A percentile compares a stretch with the other conserved stretches of the same genome.
These are phyloP conservation scores for Pterophyllum scalare DNA, from an alignment of 2,113 vertebrate species.

Conservation along the genomic window DNA sequence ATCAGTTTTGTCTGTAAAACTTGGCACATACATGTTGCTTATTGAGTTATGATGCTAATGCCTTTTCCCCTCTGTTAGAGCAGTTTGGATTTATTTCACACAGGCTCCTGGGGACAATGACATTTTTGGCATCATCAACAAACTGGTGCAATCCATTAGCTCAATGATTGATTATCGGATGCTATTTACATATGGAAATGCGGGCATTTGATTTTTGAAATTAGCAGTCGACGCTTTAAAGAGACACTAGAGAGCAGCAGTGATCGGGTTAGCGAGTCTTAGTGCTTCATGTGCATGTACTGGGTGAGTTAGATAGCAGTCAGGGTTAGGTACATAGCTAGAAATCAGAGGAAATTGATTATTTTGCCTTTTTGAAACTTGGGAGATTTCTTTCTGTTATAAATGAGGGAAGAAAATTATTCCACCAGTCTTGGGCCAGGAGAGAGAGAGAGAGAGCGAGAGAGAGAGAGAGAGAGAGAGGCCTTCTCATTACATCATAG, in stretches of 20 bases:
- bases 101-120: not conserved
- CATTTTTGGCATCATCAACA: not conserved
- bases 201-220: not conserved
- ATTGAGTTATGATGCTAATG: not conserved
- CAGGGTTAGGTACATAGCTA: not conserved
- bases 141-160: not conserved
- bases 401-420: not conserved
- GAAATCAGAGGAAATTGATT: not conserved
- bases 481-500: constrained; percentile 21
- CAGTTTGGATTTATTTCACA: not conserved
- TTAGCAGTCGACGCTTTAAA: not conserved
- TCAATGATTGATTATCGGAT: not conserved
- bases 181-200: not conserved
- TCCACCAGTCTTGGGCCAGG: not conserved
- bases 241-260: constrained; percentile 70
- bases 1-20: not conserved
- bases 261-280: not conserved
- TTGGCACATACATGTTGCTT: not conserved
- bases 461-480: not conserved
- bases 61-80: not conserved
- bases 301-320: not conserved
- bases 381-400: not conserved
- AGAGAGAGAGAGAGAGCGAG: not conserved
- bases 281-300: not conserved
- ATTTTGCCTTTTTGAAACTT: not conserved